Evolutionary conservation across 2,113 vertebrate species (phyloP), one percentile per base, ranked within the genome.

Genomic region (Pyrgilauda ruficollis): DNA sequence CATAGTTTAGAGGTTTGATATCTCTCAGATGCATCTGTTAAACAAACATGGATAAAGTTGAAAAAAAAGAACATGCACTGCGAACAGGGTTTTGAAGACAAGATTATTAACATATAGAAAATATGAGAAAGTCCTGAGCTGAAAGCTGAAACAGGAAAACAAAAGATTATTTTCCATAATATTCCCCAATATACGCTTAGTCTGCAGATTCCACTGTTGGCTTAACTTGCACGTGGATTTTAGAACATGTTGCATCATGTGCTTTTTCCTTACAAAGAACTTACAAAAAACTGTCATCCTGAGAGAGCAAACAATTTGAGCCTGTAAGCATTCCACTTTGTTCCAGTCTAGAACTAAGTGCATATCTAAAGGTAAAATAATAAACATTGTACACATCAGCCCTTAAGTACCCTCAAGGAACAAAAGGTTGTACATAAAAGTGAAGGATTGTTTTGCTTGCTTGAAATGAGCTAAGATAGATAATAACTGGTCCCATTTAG

Each of bases 401-500:
- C 79, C 15, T 49, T n/a, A 35, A n/a, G 37, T 33, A 39, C 8
- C 15, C 52, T 47, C 27, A 53, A 46, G 33, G 13, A 77, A 35
- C 59, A 44, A 68, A 94, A 83, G 12, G 15, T 62, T 75, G 41
- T 37, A 4, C 14, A 18, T 11, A 49, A 84, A 90, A 86, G 15
- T 35, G 53, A 84, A 46, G 39, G 39, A 81, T 63, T 61, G n/a
- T 67, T 87, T 83, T 39, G 10, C 20, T 87, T 82, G 58, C 79
- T 84, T 93, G 63, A 91, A 93, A 81, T 39, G 41, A 89, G 23
- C 27, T 73, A 58, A 80, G 56, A 52, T 37, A 78, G 64, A 73
- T 67, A 94, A 96, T 62, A 74, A 82, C n/a, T 56, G 44, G 83
- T 80, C 39, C 56, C 47, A 81, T 93, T 93, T 84, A 94, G 91